Conservation (phyloP, 1,140 invertebrate genomes). For the Tetragnatha versicolor region DNA sequence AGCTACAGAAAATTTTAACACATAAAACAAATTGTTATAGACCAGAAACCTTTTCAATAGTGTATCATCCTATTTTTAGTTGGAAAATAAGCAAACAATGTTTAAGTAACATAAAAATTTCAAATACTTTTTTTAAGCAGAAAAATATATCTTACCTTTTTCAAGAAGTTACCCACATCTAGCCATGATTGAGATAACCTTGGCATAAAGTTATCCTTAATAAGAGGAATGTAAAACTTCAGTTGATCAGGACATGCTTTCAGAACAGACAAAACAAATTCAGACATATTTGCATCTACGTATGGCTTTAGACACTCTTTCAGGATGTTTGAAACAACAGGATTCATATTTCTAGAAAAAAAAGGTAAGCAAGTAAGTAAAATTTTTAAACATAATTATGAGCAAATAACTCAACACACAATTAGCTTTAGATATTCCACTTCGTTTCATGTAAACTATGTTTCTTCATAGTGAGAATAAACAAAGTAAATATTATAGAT, state of each 20-base stretch:
- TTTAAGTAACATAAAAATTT: too few relatives aligned
- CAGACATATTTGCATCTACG: conserved; percentile 71
- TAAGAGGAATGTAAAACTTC: conserved; percentile 69
- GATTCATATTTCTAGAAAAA: conserved; percentile 68
- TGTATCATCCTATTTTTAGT: background rate
- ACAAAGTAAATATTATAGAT: too few relatives aligned
- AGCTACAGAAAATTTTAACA: too few relatives aligned
- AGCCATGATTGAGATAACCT: conserved; percentile 32
- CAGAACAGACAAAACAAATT: conserved; percentile 74
- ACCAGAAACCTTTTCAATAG: too few relatives aligned
- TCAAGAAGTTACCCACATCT: conserved; percentile 3
- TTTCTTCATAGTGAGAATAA: too few relatives aligned
- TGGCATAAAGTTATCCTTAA: conserved; percentile 69
- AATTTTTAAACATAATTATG: too few relatives aligned
- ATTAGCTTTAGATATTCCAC: too few relatives aligned
- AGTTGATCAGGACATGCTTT: conserved; percentile 76
- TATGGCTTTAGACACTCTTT: conserved; percentile 70
- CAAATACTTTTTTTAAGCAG: background rate
- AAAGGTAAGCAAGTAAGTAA: background rate
- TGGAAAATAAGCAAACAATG: too few relatives aligned
- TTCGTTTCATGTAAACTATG: too few relatives aligned
- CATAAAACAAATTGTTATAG: too few relatives aligned
- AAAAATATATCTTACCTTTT: conserved; percentile 19
- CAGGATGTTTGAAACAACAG: conserved; percentile 71
- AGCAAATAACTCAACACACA: too few relatives aligned